Evolutionary conservation across 2,113 vertebrate genomes (phyloP), one percentile per base, ranked within the genome.

Genomic region (Octodon degus): DNA sequence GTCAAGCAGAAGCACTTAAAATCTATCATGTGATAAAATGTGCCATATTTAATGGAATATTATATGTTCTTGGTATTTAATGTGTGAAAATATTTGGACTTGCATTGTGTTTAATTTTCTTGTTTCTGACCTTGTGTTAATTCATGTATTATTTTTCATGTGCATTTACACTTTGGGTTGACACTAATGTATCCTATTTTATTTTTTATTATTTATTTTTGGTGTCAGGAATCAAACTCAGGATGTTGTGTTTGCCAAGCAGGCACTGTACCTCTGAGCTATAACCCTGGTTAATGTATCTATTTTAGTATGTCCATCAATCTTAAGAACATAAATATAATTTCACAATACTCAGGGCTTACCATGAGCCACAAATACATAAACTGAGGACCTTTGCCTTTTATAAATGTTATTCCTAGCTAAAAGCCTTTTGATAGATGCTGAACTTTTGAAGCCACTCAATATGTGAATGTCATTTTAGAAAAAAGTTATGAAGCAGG

Each of bases 401-500:
- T 83, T 79, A 68, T 82, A 90, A 85, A 74, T 91, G 30, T 63
- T 63, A 84, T 70, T 17, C 25, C 16, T n/a, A 63, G 13, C 72
- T 85, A 68, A 27, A 91, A 74, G 70, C 12, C 82, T 88, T 81
- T 40, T 72, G 47, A 40, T 32, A 50, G 50, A 80, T 60, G 90
- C 77, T 72, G 20, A 74, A 79, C 13, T 94, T 84, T 92, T 24
- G 24, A 91, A 94, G 65, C 65, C 90, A 94, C 25, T 90, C 91
- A 80, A 34, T 25, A 80, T 4, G 22, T 50, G 24, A 79, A 25
- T 4, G 1, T 68, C 67, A 67, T 83, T 86, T 85, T 60, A 82
- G 43, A 72, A 90, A 60, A 96, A 47, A 8, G 17, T 24, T 87
- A 7, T 55, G n/a, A 30, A 83, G n/a, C 25, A 87, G 27, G 19